phyloP scores from a whole-genome alignment of 2,888 invertebrate genomes.

The Blastobasis lacticolella region DNA sequence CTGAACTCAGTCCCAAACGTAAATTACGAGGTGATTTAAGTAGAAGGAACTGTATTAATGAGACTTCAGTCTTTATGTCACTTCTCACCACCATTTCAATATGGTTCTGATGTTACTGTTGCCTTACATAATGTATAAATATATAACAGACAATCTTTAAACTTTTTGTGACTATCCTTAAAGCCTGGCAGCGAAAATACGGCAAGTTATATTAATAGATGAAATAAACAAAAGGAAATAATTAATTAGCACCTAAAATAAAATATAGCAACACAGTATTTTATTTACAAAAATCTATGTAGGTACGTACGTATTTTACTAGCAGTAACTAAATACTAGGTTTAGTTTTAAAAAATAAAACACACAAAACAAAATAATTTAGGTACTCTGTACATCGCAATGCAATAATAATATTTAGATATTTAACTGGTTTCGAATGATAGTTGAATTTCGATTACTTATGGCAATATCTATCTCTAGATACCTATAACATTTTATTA shows the following conservation, averaged over 20 bases:
- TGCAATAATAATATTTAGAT: slow-evolving; percentile 33
- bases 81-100: slow-evolving; percentile 58
- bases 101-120: slow-evolving; percentile 37
- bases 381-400: slow-evolving; percentile 54
- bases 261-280: slow-evolving; percentile 58
- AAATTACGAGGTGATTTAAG: slow-evolving; percentile 75
- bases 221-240: slow-evolving; percentile 30
- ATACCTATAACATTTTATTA: slow-evolving; percentile 22
- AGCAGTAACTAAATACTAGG: slow-evolving; percentile 58
- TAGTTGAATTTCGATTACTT: slow-evolving; percentile 33
- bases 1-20: slow-evolving; percentile 44
- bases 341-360: slow-evolving; percentile 42
- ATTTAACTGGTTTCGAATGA: slow-evolving; percentile 45
- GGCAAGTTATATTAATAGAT: slow-evolving; percentile 18
- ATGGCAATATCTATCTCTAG: slow-evolving; percentile 46
- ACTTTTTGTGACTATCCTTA: slow-evolving; percentile 52
- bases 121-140: slow-evolving; percentile 26
- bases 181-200: slow-evolving; percentile 21
- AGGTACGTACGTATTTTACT: slow-evolving; percentile 32
- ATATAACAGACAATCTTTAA: slow-evolving; percentile 24
- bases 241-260: slow-evolving; percentile 65
- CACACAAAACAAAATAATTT: slow-evolving; percentile 64
- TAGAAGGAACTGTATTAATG: slow-evolving; percentile 60
- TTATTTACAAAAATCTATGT: slow-evolving; percentile 59
- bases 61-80: slow-evolving; percentile 55